Percentiles rank a stretch among this genome's conserved stretches.
Evolutionary conservation across 2,113 vertebrate species (phyloP).

Genomic region (Agapornis roseicollis): DNA sequence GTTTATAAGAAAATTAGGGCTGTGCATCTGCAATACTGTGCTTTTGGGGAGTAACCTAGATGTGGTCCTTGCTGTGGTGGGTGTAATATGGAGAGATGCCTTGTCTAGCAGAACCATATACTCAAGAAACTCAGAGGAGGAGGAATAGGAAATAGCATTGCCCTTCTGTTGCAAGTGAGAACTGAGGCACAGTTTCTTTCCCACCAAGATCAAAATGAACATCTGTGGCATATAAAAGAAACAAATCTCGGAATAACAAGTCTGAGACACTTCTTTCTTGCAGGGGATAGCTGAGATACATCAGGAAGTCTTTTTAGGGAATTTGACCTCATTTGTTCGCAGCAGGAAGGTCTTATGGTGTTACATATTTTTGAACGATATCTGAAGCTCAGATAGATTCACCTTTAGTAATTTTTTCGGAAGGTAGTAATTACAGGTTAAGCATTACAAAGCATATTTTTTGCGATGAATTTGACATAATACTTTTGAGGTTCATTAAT

Average conservation of each 20-base stretch:
- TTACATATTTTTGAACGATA: neutral
- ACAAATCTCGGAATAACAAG: neutral
- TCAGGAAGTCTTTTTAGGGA: neutral
- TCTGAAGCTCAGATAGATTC: neutral
- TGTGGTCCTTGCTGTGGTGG: neutral
- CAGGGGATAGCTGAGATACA: neutral
- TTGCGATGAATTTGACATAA: neutral
- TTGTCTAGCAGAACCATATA: neutral
- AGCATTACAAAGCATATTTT: neutral
- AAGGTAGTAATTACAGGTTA: neutral
- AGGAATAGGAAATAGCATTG: neutral
- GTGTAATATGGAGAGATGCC: neutral
- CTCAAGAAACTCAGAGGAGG: neutral
- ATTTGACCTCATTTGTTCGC: neutral
- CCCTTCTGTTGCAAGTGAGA: neutral
- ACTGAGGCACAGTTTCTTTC: neutral
- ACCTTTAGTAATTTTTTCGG: neutral
- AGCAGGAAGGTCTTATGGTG: neutral
- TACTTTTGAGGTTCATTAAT: neutral
- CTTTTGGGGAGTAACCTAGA: neutral
- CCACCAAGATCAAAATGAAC: neutral
- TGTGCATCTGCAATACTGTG: neutral
- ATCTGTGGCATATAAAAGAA: neutral
- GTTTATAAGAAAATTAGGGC: neutral
- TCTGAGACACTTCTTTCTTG: neutral